Evolutionary conservation across 2,888 invertebrate genomes (phyloP).

Genomic region (Lordiphosa andalusiaca): DNA sequence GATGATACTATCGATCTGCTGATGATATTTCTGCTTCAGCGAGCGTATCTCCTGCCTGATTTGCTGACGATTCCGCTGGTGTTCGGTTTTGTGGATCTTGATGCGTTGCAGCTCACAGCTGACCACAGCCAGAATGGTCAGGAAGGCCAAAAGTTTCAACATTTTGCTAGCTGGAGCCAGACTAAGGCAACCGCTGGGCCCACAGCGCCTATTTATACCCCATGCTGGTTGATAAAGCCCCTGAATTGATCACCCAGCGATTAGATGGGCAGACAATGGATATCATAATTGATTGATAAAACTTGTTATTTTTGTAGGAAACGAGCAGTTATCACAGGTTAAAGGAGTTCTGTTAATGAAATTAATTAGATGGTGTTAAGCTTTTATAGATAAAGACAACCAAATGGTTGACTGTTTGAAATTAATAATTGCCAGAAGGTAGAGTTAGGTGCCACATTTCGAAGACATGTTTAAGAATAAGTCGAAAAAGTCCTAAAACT

Average conservation of each 20-base stretch:
- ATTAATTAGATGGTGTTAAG: too few species aligned
- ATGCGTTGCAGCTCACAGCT: slow-evolving; percentile 60
- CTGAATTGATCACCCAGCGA: slow-evolving; percentile 41
- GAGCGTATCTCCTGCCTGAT: slow-evolving; percentile 30
- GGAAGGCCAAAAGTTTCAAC: slow-evolving; percentile 55
- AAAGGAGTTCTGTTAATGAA: too few species aligned
- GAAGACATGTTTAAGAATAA: too few species aligned
- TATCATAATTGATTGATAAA: slow-evolving; percentile 38
- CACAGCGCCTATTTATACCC: slow-evolving; percentile 37
- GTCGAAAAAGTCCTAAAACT: too few species aligned
- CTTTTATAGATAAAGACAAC: too few species aligned
- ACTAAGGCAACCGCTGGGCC: slow-evolving; percentile 21
- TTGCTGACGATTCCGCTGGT: slow-evolving; percentile 33
- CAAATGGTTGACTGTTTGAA: too few species aligned
- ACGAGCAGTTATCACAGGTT: too few species aligned
- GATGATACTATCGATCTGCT: slow-evolving; percentile 6
- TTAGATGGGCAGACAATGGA: slow-evolving; percentile 18
- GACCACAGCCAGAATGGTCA: slow-evolving; percentile 53
- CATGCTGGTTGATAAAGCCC: neutral
- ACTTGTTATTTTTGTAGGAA: slow-evolving; percentile 4
- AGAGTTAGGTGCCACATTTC: too few species aligned
- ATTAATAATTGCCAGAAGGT: too few species aligned
- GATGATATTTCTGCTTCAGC: slow-evolving; percentile 48
- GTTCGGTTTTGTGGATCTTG: slow-evolving; percentile 54
- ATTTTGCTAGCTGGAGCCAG: slow-evolving; percentile 28